Evolutionary conservation across 2,797 vertebrate species (phyloP), one percentile per base, ranked within the genome.

Genomic region (Glossophaga mutica): DNA sequence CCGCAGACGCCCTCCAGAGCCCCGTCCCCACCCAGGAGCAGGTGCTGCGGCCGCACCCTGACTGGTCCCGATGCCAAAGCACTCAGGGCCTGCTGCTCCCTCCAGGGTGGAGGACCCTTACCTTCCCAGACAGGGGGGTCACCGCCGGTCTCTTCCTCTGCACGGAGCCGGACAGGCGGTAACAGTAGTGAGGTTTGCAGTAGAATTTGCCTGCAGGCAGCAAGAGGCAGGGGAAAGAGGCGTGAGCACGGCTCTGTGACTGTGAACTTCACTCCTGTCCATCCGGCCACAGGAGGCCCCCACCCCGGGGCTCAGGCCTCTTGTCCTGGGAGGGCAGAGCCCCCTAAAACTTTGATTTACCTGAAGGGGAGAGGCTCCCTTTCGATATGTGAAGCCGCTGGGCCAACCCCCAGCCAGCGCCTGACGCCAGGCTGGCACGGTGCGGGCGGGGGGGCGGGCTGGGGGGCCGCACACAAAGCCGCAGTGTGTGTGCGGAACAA

Each of bases 141-240:
- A 99, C 97, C 19, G 99, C 99, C 1, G 99, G 99, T 96, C 99
- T 99, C 98, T 99, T 99, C 98, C 99, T 99, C 97, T 99, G 99
- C 52, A 99, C 99, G 78, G 99, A 99, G 94, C 99, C 99, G 15
- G 99, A 99, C 59, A 99, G 98, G 34, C 99, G 99, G 94, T 99
- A 99, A 96, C 99, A 99, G 98, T 99, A 99, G 98, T 99, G 99
- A 32, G 99, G 99, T 97, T 99, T 99, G 98, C 99, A 99, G 98
- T 99, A 99, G 98, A 99, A 99, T 98, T 99, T 99, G 94, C 99
- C 99, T 99, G 98, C 10, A 97, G 98, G 90, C 79, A 81, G 95
- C 26, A 91, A 50, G 14, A 96, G 37, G 10, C 50, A 46, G 29
- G 44, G 10, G 24, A 46, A 57, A 77, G 88, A 24, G 34, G 3